phyloP scores from a whole-genome alignment of 2,888 invertebrate species.

The Eledone cirrhosa region DNA sequence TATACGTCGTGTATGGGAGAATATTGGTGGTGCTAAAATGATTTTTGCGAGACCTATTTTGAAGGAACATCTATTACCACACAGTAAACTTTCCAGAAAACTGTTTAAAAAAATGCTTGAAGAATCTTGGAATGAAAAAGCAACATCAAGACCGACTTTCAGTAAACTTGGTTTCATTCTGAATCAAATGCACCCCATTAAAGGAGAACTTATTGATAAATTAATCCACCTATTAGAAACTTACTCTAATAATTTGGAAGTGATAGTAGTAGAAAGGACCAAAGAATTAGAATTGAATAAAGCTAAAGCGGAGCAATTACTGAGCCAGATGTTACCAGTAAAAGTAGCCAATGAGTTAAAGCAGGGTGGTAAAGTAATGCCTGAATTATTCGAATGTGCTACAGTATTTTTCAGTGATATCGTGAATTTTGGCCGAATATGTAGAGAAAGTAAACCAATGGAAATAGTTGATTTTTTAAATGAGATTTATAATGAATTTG shows the following conservation, averaged over 20 bases:
- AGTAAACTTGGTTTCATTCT: constrained; percentile 43
- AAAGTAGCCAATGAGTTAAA: constrained; percentile 53
- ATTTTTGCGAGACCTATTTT: too few relatives aligned
- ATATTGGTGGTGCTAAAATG: too few relatives aligned
- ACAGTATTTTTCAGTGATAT: constrained; percentile 58
- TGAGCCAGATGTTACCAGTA: constrained; percentile 59
- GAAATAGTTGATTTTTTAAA: constrained; percentile 56
- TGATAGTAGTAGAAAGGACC: constrained; percentile 50
- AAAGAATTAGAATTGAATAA: constrained; percentile 53
- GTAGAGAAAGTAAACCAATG: constrained; percentile 49
- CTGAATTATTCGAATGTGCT: constrained; percentile 52
- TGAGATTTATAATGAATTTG: constrained; percentile 55
- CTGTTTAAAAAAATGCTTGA: too few relatives aligned
- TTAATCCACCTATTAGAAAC: constrained; percentile 47
- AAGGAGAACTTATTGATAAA: constrained; percentile 47
- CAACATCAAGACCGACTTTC: constrained; percentile 49
- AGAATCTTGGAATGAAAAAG: constrained; percentile 41
- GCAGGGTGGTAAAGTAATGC: constrained; percentile 46
- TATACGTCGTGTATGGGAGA: too few relatives aligned
- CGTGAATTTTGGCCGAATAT: constrained; percentile 55
- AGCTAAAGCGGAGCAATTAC: constrained; percentile 53
- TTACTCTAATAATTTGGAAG: constrained; percentile 54
- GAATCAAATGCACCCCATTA: constrained; percentile 47
- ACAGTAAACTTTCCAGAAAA: too few relatives aligned
- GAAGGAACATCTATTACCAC: too few relatives aligned